Base-by-base conservation (phyloP, 2,888 invertebrate species). In the Abrostola triplasia region DNA sequence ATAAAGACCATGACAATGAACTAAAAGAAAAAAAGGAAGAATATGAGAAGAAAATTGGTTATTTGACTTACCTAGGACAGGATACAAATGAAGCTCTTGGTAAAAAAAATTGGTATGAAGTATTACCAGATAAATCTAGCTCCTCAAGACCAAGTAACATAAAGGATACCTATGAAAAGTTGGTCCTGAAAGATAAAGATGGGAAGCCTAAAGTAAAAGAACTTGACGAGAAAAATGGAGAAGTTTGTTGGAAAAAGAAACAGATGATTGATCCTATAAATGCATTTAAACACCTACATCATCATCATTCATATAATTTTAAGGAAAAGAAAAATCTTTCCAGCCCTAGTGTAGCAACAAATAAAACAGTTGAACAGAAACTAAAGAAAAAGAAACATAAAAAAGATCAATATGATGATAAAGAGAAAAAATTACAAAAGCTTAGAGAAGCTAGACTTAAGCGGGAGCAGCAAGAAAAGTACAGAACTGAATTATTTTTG, bases 11-110 rank as follows among this genome's bases (percentile, higher is more conserved):
- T 89, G 98, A 98, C 81, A 96, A 96, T 70, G 99, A 99, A 85
- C 96, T 97, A 75, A 98, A 98, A 88, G 97, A 97, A 60, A 99
- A 99, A 87, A 96, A 97, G 86, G 99, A 99, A 89, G 98, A 98
- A 81, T 99, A 99, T 95, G 99, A 99, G 88, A 99, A 99, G 87
- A 98, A 98, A 93, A 98, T 99, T 84, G 99, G 99, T 0, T 98
- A 99, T 83, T 95, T 99, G 44, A 99, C 98, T 5, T 99, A 99
- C 92, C 95, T 99, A 59, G 99, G 99, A 0, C 99, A 99, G 91
- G 98, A 98, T 83, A 97, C 98, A 41, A 97, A 98, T 90, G 98
- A 98, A 92, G 96, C 96, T 4, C 95, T 97, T n/a, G 97, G 97
- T 42, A 97, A 97, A 83, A 96, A 96, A 80, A 98, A 97, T 80